These are phyloP conservation scores for Indicator maculatus DNA, from an alignment of 2,113 vertebrate species.

Conservation along the genomic window DNA sequence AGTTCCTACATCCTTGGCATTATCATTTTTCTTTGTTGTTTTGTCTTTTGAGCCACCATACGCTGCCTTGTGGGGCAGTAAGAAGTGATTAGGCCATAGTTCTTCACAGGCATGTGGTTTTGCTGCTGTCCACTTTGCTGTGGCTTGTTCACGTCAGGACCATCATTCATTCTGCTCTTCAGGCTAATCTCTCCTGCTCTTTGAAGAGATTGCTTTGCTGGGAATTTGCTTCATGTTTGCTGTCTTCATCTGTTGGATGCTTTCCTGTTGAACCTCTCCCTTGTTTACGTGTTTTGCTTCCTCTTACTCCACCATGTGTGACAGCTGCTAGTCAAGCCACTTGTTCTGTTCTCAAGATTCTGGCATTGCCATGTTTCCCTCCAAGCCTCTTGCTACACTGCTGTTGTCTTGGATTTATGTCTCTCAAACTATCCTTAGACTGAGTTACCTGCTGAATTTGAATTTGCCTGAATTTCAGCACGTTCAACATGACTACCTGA, in stretches of 20 bases:
- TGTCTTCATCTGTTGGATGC: background rate
- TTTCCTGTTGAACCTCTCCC: background rate
- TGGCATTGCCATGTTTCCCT: background rate
- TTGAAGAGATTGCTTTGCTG: background rate
- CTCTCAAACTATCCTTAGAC: background rate
- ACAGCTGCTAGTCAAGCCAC: background rate
- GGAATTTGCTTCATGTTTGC: background rate
- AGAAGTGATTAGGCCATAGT: background rate
- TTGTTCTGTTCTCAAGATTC: background rate
- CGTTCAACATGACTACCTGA: fast-evolving
- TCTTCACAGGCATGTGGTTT: background rate
- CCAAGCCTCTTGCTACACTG: background rate
- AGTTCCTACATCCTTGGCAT: background rate
- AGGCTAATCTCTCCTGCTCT: background rate
- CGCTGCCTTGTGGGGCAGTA: background rate
- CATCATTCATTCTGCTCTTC: background rate
- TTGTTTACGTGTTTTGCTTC: background rate
- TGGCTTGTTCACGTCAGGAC: background rate
- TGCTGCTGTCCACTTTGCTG: background rate
- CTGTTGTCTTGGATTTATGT: background rate
- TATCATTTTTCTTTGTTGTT: background rate
- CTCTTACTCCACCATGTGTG: background rate
- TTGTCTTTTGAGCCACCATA: background rate
- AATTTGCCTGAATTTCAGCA: background rate
- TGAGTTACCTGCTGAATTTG: background rate